These are phyloP conservation scores for Troglohyphantes excavatus DNA, from an alignment of 2,888 invertebrate genomes.

Conservation along the genomic window DNA sequence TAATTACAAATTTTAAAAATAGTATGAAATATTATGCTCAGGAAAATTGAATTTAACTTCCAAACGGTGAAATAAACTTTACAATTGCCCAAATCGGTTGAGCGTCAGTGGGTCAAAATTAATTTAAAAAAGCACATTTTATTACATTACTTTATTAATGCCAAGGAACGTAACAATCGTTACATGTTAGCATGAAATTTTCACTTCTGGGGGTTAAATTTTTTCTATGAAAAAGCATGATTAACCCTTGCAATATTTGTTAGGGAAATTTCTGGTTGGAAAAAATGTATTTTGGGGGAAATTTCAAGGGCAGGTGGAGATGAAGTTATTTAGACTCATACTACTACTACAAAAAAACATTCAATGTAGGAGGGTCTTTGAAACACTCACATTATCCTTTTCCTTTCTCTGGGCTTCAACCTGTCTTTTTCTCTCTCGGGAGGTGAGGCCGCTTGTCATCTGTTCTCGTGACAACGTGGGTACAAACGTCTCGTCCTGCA, in stretches of 20 bases:
- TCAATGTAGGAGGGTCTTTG: background rate
- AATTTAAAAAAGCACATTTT: too few species aligned
- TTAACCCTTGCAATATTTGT: too few species aligned
- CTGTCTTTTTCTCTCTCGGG: constrained; percentile 15
- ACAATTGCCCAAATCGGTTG: too few species aligned
- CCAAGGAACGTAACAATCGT: too few species aligned
- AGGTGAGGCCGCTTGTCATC: constrained; percentile 66
- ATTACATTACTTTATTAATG: too few species aligned
- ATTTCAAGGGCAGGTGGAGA: background rate
- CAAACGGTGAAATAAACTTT: too few species aligned
- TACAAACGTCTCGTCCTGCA: constrained; percentile 87
- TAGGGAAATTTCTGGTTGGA: too few species aligned
- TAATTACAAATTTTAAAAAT: too few species aligned
- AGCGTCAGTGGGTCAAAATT: too few species aligned
- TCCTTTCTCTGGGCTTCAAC: constrained; percentile 77
- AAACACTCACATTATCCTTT: constrained; percentile 23
- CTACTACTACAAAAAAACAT: background rate
- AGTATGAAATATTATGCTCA: too few species aligned
- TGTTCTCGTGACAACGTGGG: constrained; percentile 82
- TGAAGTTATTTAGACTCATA: background rate
- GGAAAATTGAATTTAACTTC: too few species aligned
- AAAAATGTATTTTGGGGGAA: too few species aligned
- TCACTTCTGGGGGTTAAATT: background rate
- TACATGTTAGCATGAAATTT: background rate
- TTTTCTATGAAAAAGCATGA: background rate